phyloP scores from a whole-genome alignment of 2,797 vertebrate genomes.

The Melanotaenia maccullochi region DNA sequence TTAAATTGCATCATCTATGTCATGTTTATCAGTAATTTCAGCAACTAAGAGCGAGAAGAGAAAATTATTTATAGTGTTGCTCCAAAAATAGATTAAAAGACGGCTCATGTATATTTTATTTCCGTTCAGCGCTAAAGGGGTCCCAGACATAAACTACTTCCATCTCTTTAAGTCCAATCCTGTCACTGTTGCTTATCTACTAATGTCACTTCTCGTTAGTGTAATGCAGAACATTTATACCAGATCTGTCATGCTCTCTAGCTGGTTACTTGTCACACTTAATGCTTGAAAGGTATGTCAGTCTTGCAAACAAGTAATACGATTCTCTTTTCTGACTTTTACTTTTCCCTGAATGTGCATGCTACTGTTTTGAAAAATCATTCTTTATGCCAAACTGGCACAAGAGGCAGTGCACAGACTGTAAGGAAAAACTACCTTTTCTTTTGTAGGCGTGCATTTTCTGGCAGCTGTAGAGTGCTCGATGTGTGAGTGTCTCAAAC shows the following conservation, averaged over 20 bases:
- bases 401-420: background rate
- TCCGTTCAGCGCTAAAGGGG: background rate
- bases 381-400: slow-evolving; percentile 19
- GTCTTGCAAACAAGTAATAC: slow-evolving; percentile 43
- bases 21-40: slow-evolving; percentile 2
- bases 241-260: slow-evolving; percentile 5
- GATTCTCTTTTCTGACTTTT: slow-evolving; percentile 42
- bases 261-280: background rate
- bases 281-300: slow-evolving; percentile 28
- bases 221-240: slow-evolving; percentile 3
- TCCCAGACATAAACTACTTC: slow-evolving; percentile 6
- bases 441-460: slow-evolving; percentile 18
- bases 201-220: slow-evolving; percentile 7
- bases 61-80: slow-evolving; percentile 22
- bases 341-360: slow-evolving; percentile 34
- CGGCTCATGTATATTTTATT: slow-evolving; percentile 32
- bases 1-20: background rate
- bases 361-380: slow-evolving; percentile 19
- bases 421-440: background rate
- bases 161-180: slow-evolving; percentile 11
- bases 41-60: background rate
- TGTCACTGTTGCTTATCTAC: slow-evolving; percentile 15
- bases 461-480: slow-evolving; percentile 11
- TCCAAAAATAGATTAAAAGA: slow-evolving; percentile 41
- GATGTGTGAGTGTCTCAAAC: background rate